Base-by-base conservation (phyloP, 1,140 invertebrate species). In the Nomia melanderi region DNA sequence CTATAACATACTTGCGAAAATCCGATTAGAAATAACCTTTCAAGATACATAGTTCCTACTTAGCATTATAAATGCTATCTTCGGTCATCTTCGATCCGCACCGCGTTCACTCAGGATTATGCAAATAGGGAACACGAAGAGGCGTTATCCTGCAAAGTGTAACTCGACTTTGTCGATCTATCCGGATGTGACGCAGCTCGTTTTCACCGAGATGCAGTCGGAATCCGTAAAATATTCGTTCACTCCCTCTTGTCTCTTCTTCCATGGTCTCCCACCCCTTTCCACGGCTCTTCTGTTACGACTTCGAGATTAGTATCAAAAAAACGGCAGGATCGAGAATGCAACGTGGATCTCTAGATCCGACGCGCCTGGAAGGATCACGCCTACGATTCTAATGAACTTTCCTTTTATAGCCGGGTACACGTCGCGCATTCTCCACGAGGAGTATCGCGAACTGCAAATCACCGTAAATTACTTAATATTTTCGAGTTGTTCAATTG, bases 161-260 rank as follows among this genome's bases (percentile, higher is more conserved):
- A 76, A 79, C 25, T 60, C 63, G 14, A 36, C 72, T 54, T 64
- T 3, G 54, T 54, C 57, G 57, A 54, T 59, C 70, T 20, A 71
- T 77, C 82, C 80, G 84, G 82, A 86, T 79, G 59, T 83, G 82
- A 84, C 82, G 72, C 71, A 65, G 73, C 73, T 77, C 53, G 66
- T 84, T 86, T 77, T 75, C 78, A 62, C 72, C 66, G 77, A 72
- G 82, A 82, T 84, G 80, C 78, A 83, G 62, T 76, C 54, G 56
- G 39, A 81, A 81, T 86, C 77, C 77, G 77, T 83, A 78, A 79
- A 86, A 77, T 74, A 77, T 54, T n/a, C 27, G 25, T 29, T 23
- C 23, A 3, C 36, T 23, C 20, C 20, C 23, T 17, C 27, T n/a
- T 57, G 12, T 63, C 31, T 57, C 50, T 20, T 23, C 20, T 12